phyloP scores from a whole-genome alignment of 2,888 invertebrate genomes.

The Tetropium fuscum region DNA sequence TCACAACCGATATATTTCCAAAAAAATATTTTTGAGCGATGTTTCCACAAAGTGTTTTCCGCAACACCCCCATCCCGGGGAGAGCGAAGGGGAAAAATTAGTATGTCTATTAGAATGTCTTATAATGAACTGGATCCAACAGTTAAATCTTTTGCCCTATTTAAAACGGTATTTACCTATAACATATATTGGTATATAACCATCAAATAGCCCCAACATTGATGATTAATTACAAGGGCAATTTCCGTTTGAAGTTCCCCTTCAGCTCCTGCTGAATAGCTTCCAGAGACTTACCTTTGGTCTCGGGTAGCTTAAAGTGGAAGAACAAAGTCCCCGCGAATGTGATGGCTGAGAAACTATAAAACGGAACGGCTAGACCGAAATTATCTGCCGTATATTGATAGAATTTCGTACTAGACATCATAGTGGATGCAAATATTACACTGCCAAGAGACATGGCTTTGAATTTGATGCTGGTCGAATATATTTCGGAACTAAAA shows the following conservation, averaged over 20 bases:
- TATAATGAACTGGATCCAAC: too few species aligned
- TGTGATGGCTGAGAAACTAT: conserved; percentile 47
- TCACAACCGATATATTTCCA: too few species aligned
- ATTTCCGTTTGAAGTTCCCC: conserved; percentile 2
- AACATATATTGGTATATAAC: too few species aligned
- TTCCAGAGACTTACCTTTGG: conserved; percentile 53
- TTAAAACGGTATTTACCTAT: too few species aligned
- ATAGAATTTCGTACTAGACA: conserved; percentile 53
- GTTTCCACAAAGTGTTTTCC: too few species aligned
- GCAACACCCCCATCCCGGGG: too few species aligned
- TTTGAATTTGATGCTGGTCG: conserved; percentile 55
- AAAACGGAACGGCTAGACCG: conserved; percentile 55
- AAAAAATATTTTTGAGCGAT: too few species aligned
- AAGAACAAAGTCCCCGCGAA: conserved; percentile 52
- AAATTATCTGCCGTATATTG: conserved; percentile 49
- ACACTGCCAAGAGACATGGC: conserved; percentile 50
- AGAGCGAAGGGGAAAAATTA: too few species aligned
- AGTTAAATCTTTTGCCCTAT: too few species aligned
- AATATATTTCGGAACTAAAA: conserved; percentile 55
- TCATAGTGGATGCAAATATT: conserved; percentile 46
- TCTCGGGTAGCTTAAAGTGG: conserved; percentile 55
- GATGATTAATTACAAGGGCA: too few species aligned
- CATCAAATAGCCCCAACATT: too few species aligned
- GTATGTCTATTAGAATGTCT: too few species aligned
- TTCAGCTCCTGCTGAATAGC: conserved; percentile 52